Base-by-base conservation (phyloP, 2,888 invertebrate species). In the Lysandra coridon region DNA sequence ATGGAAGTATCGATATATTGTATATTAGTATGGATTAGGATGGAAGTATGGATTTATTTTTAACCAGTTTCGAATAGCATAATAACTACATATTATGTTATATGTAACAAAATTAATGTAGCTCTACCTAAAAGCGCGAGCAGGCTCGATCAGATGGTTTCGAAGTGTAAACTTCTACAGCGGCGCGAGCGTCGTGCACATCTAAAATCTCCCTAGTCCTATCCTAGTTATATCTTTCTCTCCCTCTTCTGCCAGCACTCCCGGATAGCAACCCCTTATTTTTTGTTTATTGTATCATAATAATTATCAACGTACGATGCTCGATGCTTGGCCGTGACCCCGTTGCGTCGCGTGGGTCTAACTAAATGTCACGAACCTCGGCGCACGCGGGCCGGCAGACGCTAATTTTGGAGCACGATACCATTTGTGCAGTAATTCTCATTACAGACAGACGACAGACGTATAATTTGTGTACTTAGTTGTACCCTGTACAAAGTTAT, bases 311-410 rank as follows among this genome's bases (percentile, higher is more conserved):
- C n/a, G 62, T 62, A 62, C 64, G 64, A 30, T 30, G 30, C 12
- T 64, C 64, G 30, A 3, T 30, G 10, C 30, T 30, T 64, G 64
- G 12, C 64, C 64, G 64, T 64, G 64, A 64, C 64, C 64, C 30
- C 64, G 30, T 64, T 30, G 64, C 64, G 64, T 64, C 64, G 64
- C 64, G 64, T 64, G 64, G 64, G 64, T 30, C 30, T 64, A 30
- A 23, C 10, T 10, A 64, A 30, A 64, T 23, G 23, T 64, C 64
- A 64, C 23, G 30, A 64, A 64, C 23, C 12, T 64, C 30, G 30
- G 23, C 23, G 23, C 62, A 23, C 23, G 62, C 62, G 7, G 64
- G 10, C 23, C 30, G 64, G 30, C 2, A 64, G 23, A 64, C 23
- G 62, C 64, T 64, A 64, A 64, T 64, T 64, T 64, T 64, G 30